Evolutionary conservation across 2,888 invertebrate species (phyloP).

Genomic region (Leptinotarsa rubiginosa): DNA sequence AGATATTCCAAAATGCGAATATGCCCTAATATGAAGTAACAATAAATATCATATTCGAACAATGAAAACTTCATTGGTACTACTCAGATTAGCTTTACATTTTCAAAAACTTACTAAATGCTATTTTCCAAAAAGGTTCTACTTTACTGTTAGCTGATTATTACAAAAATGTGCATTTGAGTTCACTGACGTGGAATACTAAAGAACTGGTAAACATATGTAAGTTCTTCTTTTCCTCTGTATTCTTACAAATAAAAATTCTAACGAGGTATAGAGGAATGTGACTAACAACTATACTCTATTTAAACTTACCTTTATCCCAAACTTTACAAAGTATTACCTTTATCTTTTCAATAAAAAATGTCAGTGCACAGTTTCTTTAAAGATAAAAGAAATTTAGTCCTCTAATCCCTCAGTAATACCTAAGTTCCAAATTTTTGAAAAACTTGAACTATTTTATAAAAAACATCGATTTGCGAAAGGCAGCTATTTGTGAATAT

Average conservation of each 20-base stretch:
- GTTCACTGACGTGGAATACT: neutral
- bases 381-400: neutral
- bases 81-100: neutral
- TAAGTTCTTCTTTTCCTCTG: neutral
- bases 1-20: neutral
- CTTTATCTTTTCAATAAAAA: too few relatives aligned
- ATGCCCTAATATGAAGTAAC: neutral
- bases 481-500: conserved; percentile 35
- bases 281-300: too few relatives aligned
- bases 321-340: too few relatives aligned
- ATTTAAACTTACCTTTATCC: too few relatives aligned
- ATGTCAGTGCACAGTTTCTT: neutral
- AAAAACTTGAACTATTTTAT: conserved; percentile 25
- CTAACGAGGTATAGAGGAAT: too few relatives aligned
- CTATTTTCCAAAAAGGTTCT: neutral
- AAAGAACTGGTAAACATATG: neutral
- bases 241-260: neutral
- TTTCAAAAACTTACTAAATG: neutral
- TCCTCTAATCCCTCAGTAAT: neutral
- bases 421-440: conserved; percentile 3
- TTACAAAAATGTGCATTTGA: neutral
- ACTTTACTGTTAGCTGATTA: neutral
- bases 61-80: neutral
- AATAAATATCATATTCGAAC: too few relatives aligned
- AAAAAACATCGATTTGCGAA: conserved; percentile 28